Evolutionary conservation across 2,888 invertebrate genomes (phyloP).

Genomic region (Lochmaea crataegi): DNA sequence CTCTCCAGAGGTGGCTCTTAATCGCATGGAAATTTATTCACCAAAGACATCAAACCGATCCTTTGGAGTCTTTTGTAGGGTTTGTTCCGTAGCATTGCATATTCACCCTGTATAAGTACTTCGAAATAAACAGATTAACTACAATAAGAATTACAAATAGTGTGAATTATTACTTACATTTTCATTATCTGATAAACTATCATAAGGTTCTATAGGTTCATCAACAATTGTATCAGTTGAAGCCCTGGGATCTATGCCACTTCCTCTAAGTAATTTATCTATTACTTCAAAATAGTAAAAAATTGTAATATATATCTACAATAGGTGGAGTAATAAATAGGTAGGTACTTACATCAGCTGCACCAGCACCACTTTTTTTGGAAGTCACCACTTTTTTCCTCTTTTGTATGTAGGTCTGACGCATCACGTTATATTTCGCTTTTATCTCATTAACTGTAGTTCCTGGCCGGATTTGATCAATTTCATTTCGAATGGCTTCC

Average conservation of each 20-base stretch:
- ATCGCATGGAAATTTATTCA: no score
- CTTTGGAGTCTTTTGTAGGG: no score
- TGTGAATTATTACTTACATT: not conserved
- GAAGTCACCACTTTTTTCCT: not conserved
- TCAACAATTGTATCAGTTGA: not conserved
- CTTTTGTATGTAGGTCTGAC: not conserved
- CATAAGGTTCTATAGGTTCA: not conserved
- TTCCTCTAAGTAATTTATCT: not conserved
- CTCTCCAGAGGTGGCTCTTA: no score
- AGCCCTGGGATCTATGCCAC: not conserved
- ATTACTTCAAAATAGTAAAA: not conserved
- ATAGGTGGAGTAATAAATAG: not conserved
- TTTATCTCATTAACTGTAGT: not conserved
- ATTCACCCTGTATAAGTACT: no score
- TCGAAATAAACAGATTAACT: no score
- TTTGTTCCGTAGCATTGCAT: no score
- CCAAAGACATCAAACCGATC: no score
- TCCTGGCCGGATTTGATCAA: not conserved
- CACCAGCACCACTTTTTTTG: not conserved
- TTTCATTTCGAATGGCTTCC: not conserved
- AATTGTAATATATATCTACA: not conserved
- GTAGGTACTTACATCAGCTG: not conserved
- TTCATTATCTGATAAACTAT: not conserved
- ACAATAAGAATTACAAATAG: not conserved
- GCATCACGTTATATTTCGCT: not conserved